These are phyloP conservation scores for Cremastinae sp. DNA, from an alignment of 2,888 invertebrate species.

Conservation along the genomic window DNA sequence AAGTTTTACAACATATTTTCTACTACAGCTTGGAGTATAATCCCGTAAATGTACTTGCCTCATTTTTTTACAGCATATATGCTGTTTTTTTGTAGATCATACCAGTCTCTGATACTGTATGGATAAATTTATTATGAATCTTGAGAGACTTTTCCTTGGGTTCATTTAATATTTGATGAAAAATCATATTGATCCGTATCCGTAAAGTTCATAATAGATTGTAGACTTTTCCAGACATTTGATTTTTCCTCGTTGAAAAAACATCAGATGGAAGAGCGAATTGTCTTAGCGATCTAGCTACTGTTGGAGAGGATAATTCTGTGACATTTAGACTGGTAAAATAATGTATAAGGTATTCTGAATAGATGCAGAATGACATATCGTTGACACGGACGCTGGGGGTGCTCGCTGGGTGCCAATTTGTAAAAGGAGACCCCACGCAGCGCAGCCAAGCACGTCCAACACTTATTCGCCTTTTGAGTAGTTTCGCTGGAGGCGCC, in stretches of 20 bases:
- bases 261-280: neutral
- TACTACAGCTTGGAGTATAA: too few species aligned
- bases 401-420: slow-evolving; percentile 74
- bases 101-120: slow-evolving; percentile 36
- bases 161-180: neutral
- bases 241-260: too few species aligned
- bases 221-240: too few species aligned
- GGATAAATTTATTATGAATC: slow-evolving; percentile 13
- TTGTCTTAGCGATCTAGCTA: slow-evolving; percentile 4
- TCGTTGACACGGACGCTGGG: slow-evolving; percentile 73
- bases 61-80: too few species aligned
- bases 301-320: slow-evolving; percentile 15
- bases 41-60: too few species aligned
- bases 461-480: slow-evolving; percentile 28
- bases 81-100: neutral
- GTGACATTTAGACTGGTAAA: slow-evolving; percentile 14
- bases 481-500: slow-evolving; percentile 27
- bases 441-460: slow-evolving; percentile 66
- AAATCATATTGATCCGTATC: too few species aligned
- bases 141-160: neutral
- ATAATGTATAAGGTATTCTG: slow-evolving; percentile 64
- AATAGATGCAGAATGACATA: slow-evolving; percentile 68
- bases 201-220: too few species aligned
- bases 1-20: too few species aligned
- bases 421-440: slow-evolving; percentile 76